A percentile compares a stretch with the other conserved stretches of the same genome.
Evolutionary conservation across 2,888 invertebrate genomes (phyloP).

Genomic region (Agrotis puta): DNA sequence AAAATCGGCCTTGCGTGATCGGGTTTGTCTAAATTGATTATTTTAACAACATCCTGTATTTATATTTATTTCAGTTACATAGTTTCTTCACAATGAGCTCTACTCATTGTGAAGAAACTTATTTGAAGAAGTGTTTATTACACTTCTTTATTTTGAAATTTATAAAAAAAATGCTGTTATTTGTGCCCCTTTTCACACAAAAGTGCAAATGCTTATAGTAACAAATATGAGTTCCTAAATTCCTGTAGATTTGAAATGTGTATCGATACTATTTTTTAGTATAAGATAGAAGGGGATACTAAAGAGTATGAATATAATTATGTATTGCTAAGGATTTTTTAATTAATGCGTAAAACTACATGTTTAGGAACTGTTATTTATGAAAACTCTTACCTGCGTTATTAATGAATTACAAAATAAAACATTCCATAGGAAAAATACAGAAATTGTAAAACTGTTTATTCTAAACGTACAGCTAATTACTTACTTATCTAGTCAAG

Average conservation of each 20-base stretch:
- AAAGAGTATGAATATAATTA: too few species aligned
- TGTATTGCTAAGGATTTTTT: too few species aligned
- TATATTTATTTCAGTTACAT: background rate
- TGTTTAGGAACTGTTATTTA: background rate
- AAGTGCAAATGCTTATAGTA: too few species aligned
- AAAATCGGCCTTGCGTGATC: conserved; percentile 31
- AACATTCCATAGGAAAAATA: background rate
- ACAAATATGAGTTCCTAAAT: too few species aligned
- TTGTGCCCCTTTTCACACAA: too few species aligned
- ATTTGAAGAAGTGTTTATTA: background rate
- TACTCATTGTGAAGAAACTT: background rate
- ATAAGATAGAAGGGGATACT: too few species aligned
- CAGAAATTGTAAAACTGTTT: background rate
- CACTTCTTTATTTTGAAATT: too few species aligned
- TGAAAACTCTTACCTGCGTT: background rate
- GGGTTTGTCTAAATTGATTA: conserved; percentile 4
- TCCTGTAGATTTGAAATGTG: too few species aligned
- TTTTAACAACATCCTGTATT: conserved; percentile 15
- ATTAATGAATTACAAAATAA: background rate
- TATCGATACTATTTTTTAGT: too few species aligned
- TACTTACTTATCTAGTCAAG: conserved; percentile 26
- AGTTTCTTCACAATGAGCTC: too few species aligned
- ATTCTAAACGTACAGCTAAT: conserved; percentile 31
- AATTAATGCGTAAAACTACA: too few species aligned
- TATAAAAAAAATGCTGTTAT: too few species aligned